Percentiles rank a stretch among this genome's conserved stretches.
phyloP scores from a whole-genome alignment of 2,113 vertebrate genomes.

The Serinus canaria region DNA sequence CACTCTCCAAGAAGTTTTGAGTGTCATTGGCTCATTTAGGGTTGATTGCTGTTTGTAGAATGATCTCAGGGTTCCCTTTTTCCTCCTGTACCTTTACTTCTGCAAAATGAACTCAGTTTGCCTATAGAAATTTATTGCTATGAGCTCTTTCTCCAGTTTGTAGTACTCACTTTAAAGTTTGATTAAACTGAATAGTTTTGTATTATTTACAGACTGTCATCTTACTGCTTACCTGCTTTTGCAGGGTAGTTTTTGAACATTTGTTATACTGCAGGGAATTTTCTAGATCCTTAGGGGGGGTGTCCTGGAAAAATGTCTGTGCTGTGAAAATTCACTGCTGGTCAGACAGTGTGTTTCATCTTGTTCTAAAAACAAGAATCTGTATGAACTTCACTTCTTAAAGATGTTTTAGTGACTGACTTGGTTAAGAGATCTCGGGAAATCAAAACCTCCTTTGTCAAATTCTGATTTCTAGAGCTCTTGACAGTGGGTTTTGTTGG shows the following conservation, averaged over 20 bases:
- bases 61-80: background rate
- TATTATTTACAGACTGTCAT: background rate
- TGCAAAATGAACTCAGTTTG: background rate
- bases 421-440: background rate
- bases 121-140: background rate
- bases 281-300: background rate
- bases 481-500: background rate
- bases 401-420: background rate
- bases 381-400: background rate
- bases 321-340: background rate
- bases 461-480: background rate
- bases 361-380: background rate
- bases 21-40: background rate
- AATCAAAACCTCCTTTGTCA: background rate
- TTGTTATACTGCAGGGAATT: background rate
- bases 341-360: background rate
- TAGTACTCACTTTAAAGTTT: background rate
- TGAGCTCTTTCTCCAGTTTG: background rate
- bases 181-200: background rate
- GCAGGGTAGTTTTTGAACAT: background rate
- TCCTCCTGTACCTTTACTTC: background rate
- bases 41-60: background rate
- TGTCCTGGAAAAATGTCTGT: background rate
- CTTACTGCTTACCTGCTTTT: background rate
- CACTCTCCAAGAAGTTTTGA: background rate